These are phyloP conservation scores for Glaucomys volans DNA, from an alignment of 2,113 vertebrate species.

Conservation along the genomic window DNA sequence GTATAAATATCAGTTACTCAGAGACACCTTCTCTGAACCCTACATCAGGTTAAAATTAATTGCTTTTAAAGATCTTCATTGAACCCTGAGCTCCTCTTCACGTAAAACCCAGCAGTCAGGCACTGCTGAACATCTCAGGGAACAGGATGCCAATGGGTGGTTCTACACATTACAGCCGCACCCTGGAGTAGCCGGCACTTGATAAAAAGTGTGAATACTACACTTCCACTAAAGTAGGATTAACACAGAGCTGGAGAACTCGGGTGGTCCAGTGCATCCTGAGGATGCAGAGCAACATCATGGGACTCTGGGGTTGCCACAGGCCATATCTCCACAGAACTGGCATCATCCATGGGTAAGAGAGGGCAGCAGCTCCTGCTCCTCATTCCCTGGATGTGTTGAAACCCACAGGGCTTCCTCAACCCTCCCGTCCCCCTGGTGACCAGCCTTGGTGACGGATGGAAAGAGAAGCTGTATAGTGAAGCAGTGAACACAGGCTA, in stretches of 20 bases:
- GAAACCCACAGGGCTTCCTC: not conserved
- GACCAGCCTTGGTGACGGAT: not conserved
- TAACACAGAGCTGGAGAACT: not conserved
- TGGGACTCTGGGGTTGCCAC: too few species aligned
- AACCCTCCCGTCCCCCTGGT: not conserved
- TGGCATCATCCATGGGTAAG: not conserved
- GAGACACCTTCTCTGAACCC: not conserved
- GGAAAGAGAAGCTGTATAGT: not conserved
- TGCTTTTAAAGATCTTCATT: conserved; percentile 12
- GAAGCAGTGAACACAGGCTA: not conserved
- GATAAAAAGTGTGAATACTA: not conserved
- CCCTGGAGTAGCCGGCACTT: too few species aligned
- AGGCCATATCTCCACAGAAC: not conserved
- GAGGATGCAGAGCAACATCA: too few species aligned
- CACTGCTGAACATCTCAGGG: not conserved
- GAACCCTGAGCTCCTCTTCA: not conserved
- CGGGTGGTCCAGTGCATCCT: not conserved
- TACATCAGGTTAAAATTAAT: conserved; percentile 8
- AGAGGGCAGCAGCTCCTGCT: not conserved
- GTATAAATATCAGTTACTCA: not conserved
- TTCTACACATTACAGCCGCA: not conserved
- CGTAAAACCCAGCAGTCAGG: not conserved
- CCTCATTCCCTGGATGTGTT: not conserved
- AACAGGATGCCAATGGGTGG: not conserved
- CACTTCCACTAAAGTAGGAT: not conserved